These are phyloP conservation scores for Podarcis siculus DNA, from an alignment of 2,797 vertebrate species.

Conservation along the genomic window DNA sequence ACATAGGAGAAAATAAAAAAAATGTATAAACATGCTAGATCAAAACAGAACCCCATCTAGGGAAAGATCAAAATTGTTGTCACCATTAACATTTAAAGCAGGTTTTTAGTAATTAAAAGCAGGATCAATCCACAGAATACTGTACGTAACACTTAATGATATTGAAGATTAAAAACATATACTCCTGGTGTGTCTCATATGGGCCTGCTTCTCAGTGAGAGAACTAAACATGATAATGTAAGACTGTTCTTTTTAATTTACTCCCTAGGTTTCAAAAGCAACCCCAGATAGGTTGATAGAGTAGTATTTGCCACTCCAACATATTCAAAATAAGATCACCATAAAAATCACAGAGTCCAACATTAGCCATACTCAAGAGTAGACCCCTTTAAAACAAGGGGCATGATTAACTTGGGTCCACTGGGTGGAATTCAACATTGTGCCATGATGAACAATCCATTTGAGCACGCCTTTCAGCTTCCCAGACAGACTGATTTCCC, in stretches of 20 bases:
- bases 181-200: neutral
- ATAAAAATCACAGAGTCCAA: neutral
- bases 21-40: neutral
- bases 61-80: neutral
- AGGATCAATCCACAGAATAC: neutral
- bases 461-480: too few relatives aligned
- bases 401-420: too few relatives aligned
- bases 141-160: neutral
- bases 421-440: too few relatives aligned
- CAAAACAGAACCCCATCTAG: neutral
- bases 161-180: neutral
- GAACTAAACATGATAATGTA: neutral
- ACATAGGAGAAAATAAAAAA: neutral
- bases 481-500: too few relatives aligned
- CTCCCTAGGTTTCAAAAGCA: neutral
- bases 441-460: too few relatives aligned
- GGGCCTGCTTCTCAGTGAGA: neutral
- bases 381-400: too few relatives aligned
- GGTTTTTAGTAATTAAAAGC: neutral
- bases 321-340: neutral
- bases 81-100: neutral
- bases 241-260: constrained; percentile 12
- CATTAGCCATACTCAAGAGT: too few relatives aligned
- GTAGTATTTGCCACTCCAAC: neutral
- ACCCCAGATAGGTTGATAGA: neutral